Conservation (phyloP, 2,797 vertebrate species). For the Cetoscarus ocellatus region DNA sequence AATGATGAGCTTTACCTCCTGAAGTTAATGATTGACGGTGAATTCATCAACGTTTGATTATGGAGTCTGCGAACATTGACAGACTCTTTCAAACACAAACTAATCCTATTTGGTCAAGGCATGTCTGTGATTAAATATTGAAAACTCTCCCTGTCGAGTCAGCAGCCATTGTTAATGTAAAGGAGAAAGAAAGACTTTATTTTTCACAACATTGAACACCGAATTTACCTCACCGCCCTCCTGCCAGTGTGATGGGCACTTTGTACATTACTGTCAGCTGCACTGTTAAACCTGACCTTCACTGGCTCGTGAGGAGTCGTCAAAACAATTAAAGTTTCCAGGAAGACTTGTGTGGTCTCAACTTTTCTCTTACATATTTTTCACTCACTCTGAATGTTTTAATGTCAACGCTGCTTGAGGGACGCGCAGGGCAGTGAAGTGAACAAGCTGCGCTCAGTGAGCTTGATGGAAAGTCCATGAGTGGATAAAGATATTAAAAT, state of each 20-base stretch:
- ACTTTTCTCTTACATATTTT: conserved; percentile 67
- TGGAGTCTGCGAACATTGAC: conserved; percentile 62
- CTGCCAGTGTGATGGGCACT: conserved; percentile 74
- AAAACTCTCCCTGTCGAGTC: conserved; percentile 44
- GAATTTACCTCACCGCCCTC: conserved; percentile 79
- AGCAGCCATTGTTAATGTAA: conserved; percentile 63
- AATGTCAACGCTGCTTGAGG: too few species aligned
- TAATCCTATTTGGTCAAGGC: conserved; percentile 12
- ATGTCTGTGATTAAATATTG: conserved; percentile 30
- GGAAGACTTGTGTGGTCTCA: conserved; percentile 78
- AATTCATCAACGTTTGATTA: conserved; percentile 58
- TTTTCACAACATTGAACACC: conserved; percentile 75
- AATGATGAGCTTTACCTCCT: conserved; percentile 43
- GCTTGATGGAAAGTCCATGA: conserved; percentile 24
- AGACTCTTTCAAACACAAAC: conserved; percentile 36
- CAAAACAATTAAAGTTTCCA: conserved; percentile 83
- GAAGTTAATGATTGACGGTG: conserved; percentile 57
- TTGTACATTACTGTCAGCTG: conserved; percentile 78
- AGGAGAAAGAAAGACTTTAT: conserved; percentile 50
- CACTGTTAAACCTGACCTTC: conserved; percentile 78
- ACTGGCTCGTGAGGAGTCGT: conserved; percentile 81
- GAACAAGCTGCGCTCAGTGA: background rate
- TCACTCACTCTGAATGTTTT: too few species aligned
- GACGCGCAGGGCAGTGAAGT: too few species aligned
- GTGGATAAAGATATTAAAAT: conserved; percentile 28